phyloP scores from a whole-genome alignment of 2,113 vertebrate genomes.

The Calyptommatus sinebrachiatus region DNA sequence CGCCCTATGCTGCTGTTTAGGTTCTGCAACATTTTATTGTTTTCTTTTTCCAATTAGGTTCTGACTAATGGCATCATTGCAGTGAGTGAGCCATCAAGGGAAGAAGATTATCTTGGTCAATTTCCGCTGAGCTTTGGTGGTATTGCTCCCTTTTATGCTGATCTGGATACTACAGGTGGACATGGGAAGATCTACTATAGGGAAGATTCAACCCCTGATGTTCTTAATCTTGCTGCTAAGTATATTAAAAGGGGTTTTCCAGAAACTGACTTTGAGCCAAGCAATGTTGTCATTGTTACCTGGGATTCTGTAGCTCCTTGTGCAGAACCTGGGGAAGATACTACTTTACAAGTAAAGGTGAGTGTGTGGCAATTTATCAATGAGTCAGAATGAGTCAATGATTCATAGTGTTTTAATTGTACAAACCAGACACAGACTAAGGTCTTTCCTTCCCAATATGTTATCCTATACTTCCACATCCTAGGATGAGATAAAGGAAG shows the following conservation, averaged over 20 bases:
- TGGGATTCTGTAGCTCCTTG: constrained; percentile 80
- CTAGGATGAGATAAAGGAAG: too few relatives aligned
- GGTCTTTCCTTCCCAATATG: neutral
- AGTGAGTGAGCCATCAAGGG: constrained; percentile 70
- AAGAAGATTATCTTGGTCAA: constrained; percentile 76
- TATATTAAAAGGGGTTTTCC: constrained; percentile 83
- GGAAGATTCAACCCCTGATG: constrained; percentile 76
- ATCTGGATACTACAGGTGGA: constrained; percentile 84
- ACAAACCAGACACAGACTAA: neutral
- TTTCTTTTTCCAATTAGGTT: constrained; percentile 70
- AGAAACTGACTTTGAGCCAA: constrained; percentile 70
- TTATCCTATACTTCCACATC: too few relatives aligned
- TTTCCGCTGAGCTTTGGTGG: constrained; percentile 83
- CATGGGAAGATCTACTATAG: constrained; percentile 82
- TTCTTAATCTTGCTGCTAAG: constrained; percentile 67
- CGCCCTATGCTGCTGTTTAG: too few relatives aligned
- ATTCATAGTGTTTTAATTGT: neutral
- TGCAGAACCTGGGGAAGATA: constrained; percentile 54
- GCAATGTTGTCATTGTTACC: constrained; percentile 77
- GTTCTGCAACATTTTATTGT: too few relatives aligned
- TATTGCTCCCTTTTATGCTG: constrained; percentile 83
- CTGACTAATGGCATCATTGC: constrained; percentile 88
- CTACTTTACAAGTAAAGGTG: constrained; percentile 72
- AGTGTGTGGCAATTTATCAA: constrained; percentile 15
- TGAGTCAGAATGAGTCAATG: neutral